A percentile compares a stretch with the other conserved stretches of the same genome.
Evolutionary conservation across 2,888 invertebrate species (phyloP).

Genomic region (Protophormia terraenovae): DNA sequence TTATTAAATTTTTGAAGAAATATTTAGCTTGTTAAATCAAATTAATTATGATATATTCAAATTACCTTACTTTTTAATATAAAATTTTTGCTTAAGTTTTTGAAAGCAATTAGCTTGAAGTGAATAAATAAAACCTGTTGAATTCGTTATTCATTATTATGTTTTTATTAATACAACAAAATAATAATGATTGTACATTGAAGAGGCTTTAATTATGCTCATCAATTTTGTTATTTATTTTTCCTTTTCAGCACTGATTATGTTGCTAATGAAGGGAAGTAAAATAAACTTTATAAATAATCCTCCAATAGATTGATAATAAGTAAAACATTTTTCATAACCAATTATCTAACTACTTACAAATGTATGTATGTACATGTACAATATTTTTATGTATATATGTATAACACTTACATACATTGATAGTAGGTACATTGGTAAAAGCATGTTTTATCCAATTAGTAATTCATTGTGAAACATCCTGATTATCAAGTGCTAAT

Average conservation of each 20-base stretch:
- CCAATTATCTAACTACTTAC: not conserved
- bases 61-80: no score
- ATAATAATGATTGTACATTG: not conserved
- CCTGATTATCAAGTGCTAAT: conserved; percentile 57
- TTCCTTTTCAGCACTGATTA: not conserved
- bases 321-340: not conserved
- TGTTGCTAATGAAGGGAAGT: not conserved
- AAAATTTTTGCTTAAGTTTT: no score
- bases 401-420: not conserved
- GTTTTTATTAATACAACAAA: no score
- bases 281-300: conserved; percentile 6
- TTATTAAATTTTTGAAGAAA: no score
- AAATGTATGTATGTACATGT: not conserved
- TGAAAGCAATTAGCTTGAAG: no score
- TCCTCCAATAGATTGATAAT: not conserved
- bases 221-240: not conserved
- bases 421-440: not conserved
- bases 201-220: not conserved
- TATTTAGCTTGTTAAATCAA: no score
- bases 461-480: conserved; percentile 51
- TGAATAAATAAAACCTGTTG: no score
- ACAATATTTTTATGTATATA: not conserved
- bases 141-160: no score
- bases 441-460: conserved; percentile 46
- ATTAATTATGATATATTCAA: no score